Evolutionary conservation across 2,113 vertebrate species (phyloP).

Genomic region (Stigmatopora argus): DNA sequence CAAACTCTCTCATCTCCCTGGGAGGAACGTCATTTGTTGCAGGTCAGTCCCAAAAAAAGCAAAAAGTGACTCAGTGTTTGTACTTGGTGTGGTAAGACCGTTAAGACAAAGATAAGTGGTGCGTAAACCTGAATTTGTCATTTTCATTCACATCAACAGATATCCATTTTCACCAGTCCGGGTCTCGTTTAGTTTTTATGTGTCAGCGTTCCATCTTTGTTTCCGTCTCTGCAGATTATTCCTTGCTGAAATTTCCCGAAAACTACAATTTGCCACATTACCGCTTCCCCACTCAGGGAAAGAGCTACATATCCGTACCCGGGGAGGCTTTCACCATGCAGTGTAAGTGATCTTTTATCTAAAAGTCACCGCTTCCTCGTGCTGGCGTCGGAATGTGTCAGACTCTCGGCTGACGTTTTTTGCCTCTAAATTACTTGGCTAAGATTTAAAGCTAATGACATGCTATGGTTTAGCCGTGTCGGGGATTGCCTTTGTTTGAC

Average conservation of each 20-base stretch:
- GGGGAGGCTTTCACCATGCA: slow-evolving; percentile 77
- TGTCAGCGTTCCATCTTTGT: slow-evolving; percentile 34
- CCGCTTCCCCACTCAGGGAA: slow-evolving; percentile 83
- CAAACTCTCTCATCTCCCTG: slow-evolving; percentile 55
- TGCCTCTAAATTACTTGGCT: slow-evolving; percentile 43
- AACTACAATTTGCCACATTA: slow-evolving; percentile 74
- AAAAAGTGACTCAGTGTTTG: slow-evolving; percentile 41
- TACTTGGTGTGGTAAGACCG: slow-evolving; percentile 21
- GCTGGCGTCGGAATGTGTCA: slow-evolving; percentile 29
- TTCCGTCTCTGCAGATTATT: slow-evolving; percentile 75
- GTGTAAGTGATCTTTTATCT: slow-evolving; percentile 69
- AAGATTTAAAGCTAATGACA: slow-evolving; percentile 44
- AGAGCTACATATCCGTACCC: slow-evolving; percentile 85
- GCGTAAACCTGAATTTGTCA: slow-evolving; percentile 37
- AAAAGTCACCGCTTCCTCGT: slow-evolving; percentile 22
- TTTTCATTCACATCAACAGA: slow-evolving; percentile 29
- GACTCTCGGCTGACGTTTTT: slow-evolving; percentile 44
- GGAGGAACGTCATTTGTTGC: slow-evolving; percentile 80
- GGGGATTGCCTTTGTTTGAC: slow-evolving; percentile 41
- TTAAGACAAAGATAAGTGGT: slow-evolving; percentile 13
- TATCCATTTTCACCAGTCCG: slow-evolving; percentile 11
- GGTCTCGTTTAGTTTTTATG: slow-evolving; percentile 11
- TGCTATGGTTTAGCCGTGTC: slow-evolving; percentile 19
- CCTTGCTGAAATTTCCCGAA: slow-evolving; percentile 75
- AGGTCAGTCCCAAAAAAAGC: slow-evolving; percentile 68